phyloP scores from a whole-genome alignment of 2,888 invertebrate genomes.

The Heliconius cydno region DNA sequence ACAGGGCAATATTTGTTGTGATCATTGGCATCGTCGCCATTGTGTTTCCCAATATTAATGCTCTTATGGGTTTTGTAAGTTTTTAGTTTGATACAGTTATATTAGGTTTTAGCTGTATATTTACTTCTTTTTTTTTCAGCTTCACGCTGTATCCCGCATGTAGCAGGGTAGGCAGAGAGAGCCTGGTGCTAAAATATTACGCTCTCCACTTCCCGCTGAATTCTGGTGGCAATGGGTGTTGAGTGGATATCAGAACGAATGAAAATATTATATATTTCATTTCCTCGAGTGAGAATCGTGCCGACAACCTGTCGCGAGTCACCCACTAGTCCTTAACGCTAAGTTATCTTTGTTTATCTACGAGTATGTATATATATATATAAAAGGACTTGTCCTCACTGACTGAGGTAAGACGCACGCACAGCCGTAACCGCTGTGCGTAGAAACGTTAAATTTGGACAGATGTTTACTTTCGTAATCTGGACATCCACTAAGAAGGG shows the following conservation, averaged over 20 bases:
- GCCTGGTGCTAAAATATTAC: neutral
- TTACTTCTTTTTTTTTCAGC: neutral
- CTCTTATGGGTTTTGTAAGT: constrained; percentile 75
- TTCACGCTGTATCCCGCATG: neutral
- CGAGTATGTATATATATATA: no score
- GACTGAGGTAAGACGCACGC: no score
- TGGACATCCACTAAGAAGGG: no score
- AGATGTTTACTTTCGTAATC: no score
- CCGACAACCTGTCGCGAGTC: neutral
- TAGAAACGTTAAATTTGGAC: no score
- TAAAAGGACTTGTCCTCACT: no score
- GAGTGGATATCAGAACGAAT: neutral
- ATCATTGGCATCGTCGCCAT: constrained; percentile 57
- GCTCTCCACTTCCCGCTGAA: neutral
- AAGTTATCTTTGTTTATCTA: no score
- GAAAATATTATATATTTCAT: neutral
- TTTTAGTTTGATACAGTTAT: no score
- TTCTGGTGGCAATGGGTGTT: neutral
- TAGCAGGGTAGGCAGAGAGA: neutral
- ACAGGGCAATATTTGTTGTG: constrained; percentile 57
- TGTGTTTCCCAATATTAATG: constrained; percentile 63
- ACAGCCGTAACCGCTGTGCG: no score
- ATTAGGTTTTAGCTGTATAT: no score
- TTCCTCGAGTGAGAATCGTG: neutral
- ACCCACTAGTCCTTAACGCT: no score